Evolutionary conservation across 2,888 invertebrate species (phyloP).

Genomic region (Iselma pallidipennis): DNA sequence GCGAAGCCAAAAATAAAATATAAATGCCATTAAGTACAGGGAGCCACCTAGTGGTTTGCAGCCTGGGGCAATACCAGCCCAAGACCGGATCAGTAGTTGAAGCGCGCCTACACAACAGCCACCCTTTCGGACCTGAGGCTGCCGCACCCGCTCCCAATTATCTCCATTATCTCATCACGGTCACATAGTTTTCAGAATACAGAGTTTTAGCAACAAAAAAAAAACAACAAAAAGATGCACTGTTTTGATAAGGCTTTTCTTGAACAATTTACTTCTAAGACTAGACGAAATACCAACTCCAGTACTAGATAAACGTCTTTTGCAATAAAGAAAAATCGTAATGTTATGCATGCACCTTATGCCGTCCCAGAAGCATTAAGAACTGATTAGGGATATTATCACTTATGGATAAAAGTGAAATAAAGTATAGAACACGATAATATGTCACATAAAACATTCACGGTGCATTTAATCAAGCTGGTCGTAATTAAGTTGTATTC

Average conservation of each 20-base stretch:
- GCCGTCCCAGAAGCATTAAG: constrained; percentile 19
- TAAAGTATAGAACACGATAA: constrained; percentile 29
- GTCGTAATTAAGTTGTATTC: constrained; percentile 38
- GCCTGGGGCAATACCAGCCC: constrained; percentile 42
- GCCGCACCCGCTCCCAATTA: constrained; percentile 9
- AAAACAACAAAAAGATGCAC: neutral
- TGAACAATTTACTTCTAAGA: neutral
- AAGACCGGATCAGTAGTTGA: constrained; percentile 45
- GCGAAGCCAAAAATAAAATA: constrained; percentile 34
- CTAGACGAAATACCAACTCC: neutral
- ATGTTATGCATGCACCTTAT: neutral
- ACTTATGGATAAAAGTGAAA: constrained; percentile 27
- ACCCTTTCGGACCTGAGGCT: constrained; percentile 32
- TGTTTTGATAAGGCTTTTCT: neutral
- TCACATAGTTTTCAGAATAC: neutral
- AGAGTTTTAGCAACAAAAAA: neutral
- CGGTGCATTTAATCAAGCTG: constrained; percentile 37
- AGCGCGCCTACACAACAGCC: constrained; percentile 49
- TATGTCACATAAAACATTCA: constrained; percentile 37
- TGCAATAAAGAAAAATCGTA: constrained; percentile 4
- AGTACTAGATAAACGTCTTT: neutral
- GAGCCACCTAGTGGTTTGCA: constrained; percentile 39
- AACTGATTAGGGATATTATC: constrained; percentile 27
- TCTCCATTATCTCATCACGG: neutral
- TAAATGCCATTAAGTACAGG: constrained; percentile 46